Evolutionary conservation across 37 sponge, comb jelly and placozoan genomes (phyloP), one percentile per base, ranked within the genome.

Genomic region (Amphimedon queenslandica): DNA sequence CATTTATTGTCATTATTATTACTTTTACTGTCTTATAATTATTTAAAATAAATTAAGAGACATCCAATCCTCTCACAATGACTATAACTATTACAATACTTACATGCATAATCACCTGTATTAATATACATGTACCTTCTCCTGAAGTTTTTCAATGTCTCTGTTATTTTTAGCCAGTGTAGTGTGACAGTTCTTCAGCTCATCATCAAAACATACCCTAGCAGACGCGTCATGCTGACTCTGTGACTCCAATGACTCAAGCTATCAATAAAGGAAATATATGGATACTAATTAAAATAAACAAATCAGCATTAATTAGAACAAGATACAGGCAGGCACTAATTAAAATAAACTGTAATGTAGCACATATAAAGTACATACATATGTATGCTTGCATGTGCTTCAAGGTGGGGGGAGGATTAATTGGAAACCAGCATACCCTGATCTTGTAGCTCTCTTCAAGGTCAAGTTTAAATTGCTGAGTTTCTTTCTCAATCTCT

Each of bases 401-500:
- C n/a, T n/a, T n/a, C n/a, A n/a, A n/a, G n/a, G n/a, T n/a, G n/a
- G n/a, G n/a, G 13, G 8, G 53, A 47, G 53, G 13, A 47, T 47
- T 47, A 47, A 47, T 47, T 47, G 13, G 53, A 47, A 47, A 18
- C n/a, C n/a, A n/a, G n/a, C n/a, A n/a, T n/a, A 92, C 93, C 89
- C 76, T 83, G 57, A 77, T 78, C 41, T 64, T 70, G 58, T 84
- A 92, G 55, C 73, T 33, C 20, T 28, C 56, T 30, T 87, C 82
- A 41, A 92, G 21, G 38, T 83, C 81, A 29, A 32, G 36, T 55
- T 81, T 87, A 64, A 68, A 80, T 31, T 74, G 80, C 2, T 63
- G 74, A 67, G 80, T 75, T 51, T 84, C 88, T 33, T 25, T 37
- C 43, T 84, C 84, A 29, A 78, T 80, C 73, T 80, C 75, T 66